Evolutionary conservation across 2,797 vertebrate genomes (phyloP).

Genomic region (Acanthurus tractus): DNA sequence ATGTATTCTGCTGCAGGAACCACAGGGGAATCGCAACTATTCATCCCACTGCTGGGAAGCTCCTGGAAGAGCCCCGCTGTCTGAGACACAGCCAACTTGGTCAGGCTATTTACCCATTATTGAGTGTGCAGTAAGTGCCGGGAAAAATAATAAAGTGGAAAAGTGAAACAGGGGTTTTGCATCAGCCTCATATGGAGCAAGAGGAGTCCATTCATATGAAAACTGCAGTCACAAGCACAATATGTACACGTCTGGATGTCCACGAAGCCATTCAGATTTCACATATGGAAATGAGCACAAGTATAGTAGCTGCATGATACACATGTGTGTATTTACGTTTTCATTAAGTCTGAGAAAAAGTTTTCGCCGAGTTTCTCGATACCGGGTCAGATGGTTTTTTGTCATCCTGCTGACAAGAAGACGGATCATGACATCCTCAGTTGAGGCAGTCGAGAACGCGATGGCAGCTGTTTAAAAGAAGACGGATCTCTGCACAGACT

Average conservation of each 20-base stretch:
- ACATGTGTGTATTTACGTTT: too few species aligned
- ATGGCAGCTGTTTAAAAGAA: slow-evolving; percentile 9
- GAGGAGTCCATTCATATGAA: too few species aligned
- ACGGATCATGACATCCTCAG: too few species aligned
- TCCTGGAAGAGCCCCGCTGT: slow-evolving; percentile 38
- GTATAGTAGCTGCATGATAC: too few species aligned
- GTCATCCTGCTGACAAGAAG: too few species aligned
- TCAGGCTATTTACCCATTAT: slow-evolving; percentile 30
- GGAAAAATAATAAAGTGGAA: slow-evolving; percentile 15
- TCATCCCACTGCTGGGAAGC: slow-evolving; percentile 52
- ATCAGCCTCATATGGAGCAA: neutral
- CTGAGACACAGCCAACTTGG: slow-evolving; percentile 53
- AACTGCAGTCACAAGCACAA: too few species aligned
- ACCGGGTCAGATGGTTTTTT: too few species aligned
- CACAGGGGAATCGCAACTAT: slow-evolving; percentile 47
- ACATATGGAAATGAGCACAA: too few species aligned
- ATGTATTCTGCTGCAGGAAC: slow-evolving; percentile 34
- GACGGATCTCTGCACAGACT: slow-evolving; percentile 28
- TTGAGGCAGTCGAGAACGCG: slow-evolving; percentile 18
- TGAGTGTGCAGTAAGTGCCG: neutral
- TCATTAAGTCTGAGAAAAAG: too few species aligned
- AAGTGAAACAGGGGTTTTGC: slow-evolving; percentile 31
- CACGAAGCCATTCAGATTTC: too few species aligned
- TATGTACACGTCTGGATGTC: too few species aligned
- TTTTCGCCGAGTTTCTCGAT: too few species aligned